A percentile compares a stretch with the other conserved stretches of the same genome.
These are phyloP conservation scores for Apamea monoglypha DNA, from an alignment of 2,888 invertebrate genomes.

Conservation along the genomic window DNA sequence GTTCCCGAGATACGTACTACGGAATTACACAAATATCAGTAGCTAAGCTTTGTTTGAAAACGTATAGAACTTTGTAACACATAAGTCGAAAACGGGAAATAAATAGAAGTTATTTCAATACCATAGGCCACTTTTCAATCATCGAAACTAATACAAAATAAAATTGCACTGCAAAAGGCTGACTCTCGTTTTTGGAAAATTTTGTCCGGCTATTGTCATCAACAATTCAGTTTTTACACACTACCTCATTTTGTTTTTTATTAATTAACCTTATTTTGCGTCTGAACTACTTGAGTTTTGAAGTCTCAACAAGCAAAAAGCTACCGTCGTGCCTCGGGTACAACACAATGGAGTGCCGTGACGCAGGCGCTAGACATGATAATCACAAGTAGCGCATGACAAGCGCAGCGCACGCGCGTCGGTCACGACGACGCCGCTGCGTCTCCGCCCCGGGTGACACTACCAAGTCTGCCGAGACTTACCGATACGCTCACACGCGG, in stretches of 20 bases:
- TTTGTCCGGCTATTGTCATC: slow-evolving; percentile 54
- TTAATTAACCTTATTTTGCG: slow-evolving; percentile 74
- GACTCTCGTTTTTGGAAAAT: slow-evolving; percentile 50
- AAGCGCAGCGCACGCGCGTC: slow-evolving; percentile 84
- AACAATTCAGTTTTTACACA: slow-evolving; percentile 63
- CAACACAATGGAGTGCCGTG: slow-evolving; percentile 75
- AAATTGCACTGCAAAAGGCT: slow-evolving; percentile 39
- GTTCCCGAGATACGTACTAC: slow-evolving; percentile 72
- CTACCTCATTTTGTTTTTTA: slow-evolving; percentile 65
- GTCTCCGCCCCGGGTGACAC: slow-evolving; percentile 79
- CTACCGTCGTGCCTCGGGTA: slow-evolving; percentile 61
- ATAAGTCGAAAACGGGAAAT: slow-evolving; percentile 6
- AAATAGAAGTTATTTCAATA: slow-evolving; percentile 21
- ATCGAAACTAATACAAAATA: slow-evolving; percentile 44
- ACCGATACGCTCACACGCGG: slow-evolving; percentile 53
- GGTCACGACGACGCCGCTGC: slow-evolving; percentile 80
- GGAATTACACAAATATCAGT: slow-evolving; percentile 68
- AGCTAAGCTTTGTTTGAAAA: slow-evolving; percentile 42
- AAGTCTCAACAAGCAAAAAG: slow-evolving; percentile 72
- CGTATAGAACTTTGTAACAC: slow-evolving; percentile 12
- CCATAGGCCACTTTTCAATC: slow-evolving; percentile 48
- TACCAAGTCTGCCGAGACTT: slow-evolving; percentile 66
- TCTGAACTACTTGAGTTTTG: slow-evolving; percentile 66
- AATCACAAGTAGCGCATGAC: slow-evolving; percentile 88
- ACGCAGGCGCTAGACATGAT: slow-evolving; percentile 83